phyloP scores from a whole-genome alignment of 2,888 invertebrate genomes.

The Seira sanloemensis region DNA sequence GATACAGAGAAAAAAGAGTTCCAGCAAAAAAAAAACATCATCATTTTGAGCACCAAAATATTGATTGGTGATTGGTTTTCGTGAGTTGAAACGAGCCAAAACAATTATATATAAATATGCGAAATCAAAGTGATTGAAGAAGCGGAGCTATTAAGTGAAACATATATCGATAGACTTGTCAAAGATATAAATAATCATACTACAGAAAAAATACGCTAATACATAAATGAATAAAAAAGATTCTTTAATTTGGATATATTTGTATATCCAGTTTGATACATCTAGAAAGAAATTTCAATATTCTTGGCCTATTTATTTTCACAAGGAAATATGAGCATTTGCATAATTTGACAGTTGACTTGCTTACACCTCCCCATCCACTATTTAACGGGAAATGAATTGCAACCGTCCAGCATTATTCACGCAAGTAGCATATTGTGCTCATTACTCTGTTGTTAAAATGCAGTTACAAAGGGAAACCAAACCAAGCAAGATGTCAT shows the following conservation, averaged over 20 bases:
- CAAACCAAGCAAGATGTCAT: too few relatives aligned
- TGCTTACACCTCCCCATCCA: too few relatives aligned
- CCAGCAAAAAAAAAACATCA: not conserved
- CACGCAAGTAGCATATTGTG: too few relatives aligned
- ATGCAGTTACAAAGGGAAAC: too few relatives aligned
- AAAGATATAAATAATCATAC: slow-evolving; percentile 22
- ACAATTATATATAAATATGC: not conserved
- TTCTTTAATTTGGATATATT: slow-evolving; percentile 29
- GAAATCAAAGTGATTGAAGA: not conserved
- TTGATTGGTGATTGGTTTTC: too few relatives aligned
- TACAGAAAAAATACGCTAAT: slow-evolving; percentile 11
- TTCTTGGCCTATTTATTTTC: too few relatives aligned
- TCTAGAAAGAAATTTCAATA: slow-evolving; percentile 29
- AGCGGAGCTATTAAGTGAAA: not conserved
- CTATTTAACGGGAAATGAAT: too few relatives aligned
- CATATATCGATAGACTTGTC: not conserved
- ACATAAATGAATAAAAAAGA: slow-evolving; percentile 15
- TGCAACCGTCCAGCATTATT: too few relatives aligned
- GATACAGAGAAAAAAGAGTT: slow-evolving; percentile 1
- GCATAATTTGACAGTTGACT: too few relatives aligned
- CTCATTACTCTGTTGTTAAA: too few relatives aligned
- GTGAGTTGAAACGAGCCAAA: not conserved
- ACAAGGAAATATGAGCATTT: too few relatives aligned
- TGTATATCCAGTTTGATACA: slow-evolving; percentile 46
- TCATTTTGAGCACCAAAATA: too few relatives aligned